These are phyloP conservation scores for Meta bourneti DNA, from an alignment of 2,888 invertebrate species.

Conservation along the genomic window DNA sequence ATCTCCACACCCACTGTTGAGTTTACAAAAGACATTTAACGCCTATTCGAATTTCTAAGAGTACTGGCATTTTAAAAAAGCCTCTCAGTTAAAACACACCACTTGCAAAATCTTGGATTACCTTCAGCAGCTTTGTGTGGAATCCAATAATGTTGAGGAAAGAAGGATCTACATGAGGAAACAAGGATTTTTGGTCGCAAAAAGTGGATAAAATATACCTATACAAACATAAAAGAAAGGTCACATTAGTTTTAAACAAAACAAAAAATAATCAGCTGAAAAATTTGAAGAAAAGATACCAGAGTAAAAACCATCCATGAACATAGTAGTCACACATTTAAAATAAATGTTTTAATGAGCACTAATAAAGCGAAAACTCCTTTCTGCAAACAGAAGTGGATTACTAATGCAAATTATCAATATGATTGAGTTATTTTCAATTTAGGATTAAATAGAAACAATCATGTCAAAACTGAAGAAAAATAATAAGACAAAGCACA, in stretches of 20 bases:
- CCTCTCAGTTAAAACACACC: constrained; percentile 79
- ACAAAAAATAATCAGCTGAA: background rate
- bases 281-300: background rate
- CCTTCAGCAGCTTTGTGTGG: constrained; percentile 84
- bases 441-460: too few relatives aligned
- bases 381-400: background rate
- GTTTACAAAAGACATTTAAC: constrained; percentile 23
- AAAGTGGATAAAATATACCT: constrained; percentile 77
- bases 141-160: constrained; percentile 82
- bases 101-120: constrained; percentile 85
- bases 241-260: background rate
- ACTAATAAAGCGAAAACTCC: background rate
- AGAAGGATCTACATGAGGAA: constrained; percentile 67
- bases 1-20: constrained; percentile 17
- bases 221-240: constrained; percentile 67
- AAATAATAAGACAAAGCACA: too few relatives aligned
- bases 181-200: constrained; percentile 54
- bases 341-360: background rate
- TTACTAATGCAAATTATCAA: background rate
- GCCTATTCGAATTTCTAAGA: constrained; percentile 10
- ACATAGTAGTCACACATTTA: too few relatives aligned
- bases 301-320: too few relatives aligned
- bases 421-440: too few relatives aligned
- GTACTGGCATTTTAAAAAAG: constrained; percentile 7
- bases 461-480: too few relatives aligned